phyloP scores from a whole-genome alignment of 2,113 vertebrate genomes.

The Oncorhynchus tshawytscha region DNA sequence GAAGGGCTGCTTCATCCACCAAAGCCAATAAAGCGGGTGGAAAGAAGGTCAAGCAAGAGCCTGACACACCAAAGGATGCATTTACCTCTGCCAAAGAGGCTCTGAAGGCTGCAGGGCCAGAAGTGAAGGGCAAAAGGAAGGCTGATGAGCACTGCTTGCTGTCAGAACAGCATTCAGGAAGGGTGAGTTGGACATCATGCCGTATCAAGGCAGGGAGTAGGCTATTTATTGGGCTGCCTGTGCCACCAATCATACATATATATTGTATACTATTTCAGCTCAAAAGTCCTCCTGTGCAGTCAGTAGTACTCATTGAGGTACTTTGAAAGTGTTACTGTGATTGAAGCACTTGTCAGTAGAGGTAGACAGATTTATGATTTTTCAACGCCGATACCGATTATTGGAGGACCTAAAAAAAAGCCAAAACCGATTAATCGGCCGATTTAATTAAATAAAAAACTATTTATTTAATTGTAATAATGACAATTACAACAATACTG shows the following conservation, averaged over 20 bases:
- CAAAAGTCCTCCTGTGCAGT: slow-evolving; percentile 47
- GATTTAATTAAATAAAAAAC: too few species aligned
- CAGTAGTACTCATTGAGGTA: not conserved
- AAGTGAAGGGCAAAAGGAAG: slow-evolving; percentile 63
- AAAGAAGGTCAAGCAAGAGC: slow-evolving; percentile 75
- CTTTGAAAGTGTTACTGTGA: not conserved
- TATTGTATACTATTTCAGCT: not conserved
- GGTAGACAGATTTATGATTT: too few species aligned
- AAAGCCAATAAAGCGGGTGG: slow-evolving; percentile 33
- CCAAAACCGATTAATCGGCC: too few species aligned
- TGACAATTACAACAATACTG: too few species aligned
- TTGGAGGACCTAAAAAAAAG: too few species aligned
- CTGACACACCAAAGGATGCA: slow-evolving; percentile 61
- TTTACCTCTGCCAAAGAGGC: slow-evolving; percentile 76
- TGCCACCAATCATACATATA: too few species aligned
- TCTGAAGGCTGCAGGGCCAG: slow-evolving; percentile 74
- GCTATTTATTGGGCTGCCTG: too few species aligned
- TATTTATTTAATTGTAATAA: too few species aligned
- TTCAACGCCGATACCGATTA: too few species aligned
- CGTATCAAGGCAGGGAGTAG: too few species aligned
- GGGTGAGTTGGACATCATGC: slow-evolving; percentile 57
- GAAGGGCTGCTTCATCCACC: slow-evolving; percentile 37
- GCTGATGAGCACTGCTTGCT: slow-evolving; percentile 70
- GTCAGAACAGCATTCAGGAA: not conserved
- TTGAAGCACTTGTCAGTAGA: not conserved